Evolutionary conservation across 2,797 vertebrate genomes (phyloP).

Genomic region (Melanotaenia trifasciata): DNA sequence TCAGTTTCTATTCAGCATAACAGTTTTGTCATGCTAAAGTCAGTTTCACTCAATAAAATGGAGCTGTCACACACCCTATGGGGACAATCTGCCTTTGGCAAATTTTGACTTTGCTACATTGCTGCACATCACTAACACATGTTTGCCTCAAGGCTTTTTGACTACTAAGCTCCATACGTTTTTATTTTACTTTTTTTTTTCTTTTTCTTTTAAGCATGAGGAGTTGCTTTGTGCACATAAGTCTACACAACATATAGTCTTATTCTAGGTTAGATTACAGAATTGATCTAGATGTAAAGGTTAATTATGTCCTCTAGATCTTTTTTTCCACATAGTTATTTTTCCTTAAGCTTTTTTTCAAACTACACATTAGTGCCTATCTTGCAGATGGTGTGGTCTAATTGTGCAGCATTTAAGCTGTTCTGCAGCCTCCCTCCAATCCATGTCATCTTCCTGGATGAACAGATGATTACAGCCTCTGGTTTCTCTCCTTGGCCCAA

Average conservation of each 20-base stretch:
- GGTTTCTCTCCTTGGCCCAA: conserved; percentile 75
- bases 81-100: conserved; percentile 62
- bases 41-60: conserved; percentile 47
- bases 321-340: conserved; percentile 13
- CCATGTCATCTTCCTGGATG: conserved; percentile 78
- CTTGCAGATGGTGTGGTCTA: conserved; percentile 86
- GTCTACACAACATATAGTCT: conserved; percentile 12
- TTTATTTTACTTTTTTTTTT: conserved; percentile 3
- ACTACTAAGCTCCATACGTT: conserved; percentile 26
- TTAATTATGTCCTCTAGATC: conserved; percentile 13
- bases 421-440: conserved; percentile 54
- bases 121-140: conserved; percentile 53
- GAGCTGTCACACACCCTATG: conserved; percentile 48
- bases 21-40: conserved; percentile 46
- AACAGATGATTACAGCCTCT: conserved; percentile 86
- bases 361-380: conserved; percentile 53
- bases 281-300: conserved; percentile 5
- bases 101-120: conserved; percentile 58
- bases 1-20: conserved; percentile 24
- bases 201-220: conserved; percentile 17
- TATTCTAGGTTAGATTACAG: conserved; percentile 15
- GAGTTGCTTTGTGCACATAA: conserved; percentile 1
- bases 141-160: conserved; percentile 64
- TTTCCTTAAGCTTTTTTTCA: conserved; percentile 14
- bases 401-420: conserved; percentile 83